A percentile compares a stretch with the other conserved stretches of the same genome.
phyloP scores from a whole-genome alignment of 2,113 vertebrate species.

The Phalacrocorax aristotelis region DNA sequence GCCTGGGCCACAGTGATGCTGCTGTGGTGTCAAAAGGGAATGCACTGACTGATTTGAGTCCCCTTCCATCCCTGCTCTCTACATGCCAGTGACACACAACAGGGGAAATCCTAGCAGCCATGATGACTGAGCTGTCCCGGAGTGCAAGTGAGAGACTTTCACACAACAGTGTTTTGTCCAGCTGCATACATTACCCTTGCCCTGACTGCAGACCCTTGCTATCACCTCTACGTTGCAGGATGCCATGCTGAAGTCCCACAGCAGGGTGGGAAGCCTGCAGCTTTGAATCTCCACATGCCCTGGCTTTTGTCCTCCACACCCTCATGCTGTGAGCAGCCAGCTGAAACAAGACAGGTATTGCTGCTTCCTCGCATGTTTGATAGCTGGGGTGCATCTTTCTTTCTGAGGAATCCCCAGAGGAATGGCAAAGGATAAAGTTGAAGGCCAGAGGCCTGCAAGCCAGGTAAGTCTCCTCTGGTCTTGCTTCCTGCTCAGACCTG shows the following conservation, averaged over 20 bases:
- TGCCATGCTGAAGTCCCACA: not conserved
- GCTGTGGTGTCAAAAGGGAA: not conserved
- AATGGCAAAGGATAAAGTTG: not conserved
- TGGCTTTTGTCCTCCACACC: not conserved
- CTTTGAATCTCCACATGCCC: not conserved
- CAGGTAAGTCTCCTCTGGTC: not conserved
- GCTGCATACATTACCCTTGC: not conserved
- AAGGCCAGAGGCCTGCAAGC: not conserved
- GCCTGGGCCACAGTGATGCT: not conserved
- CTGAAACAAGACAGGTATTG: not conserved
- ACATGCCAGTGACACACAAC: not conserved
- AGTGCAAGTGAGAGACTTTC: not conserved
- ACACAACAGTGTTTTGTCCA: not conserved
- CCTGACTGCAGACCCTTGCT: not conserved
- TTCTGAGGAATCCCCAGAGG: not conserved
- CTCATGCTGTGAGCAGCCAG: rapidly evolving
- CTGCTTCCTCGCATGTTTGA: not conserved
- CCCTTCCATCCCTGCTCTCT: not conserved
- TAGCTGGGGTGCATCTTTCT: not conserved
- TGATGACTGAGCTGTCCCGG: not conserved
- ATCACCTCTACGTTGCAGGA: not conserved
- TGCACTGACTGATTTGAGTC: not conserved
- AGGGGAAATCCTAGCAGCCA: not conserved
- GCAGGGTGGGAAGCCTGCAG: not conserved
- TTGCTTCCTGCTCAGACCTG: not conserved